Percentiles rank a stretch among this genome's conserved stretches.
Conservation (phyloP, 2,113 vertebrate genomes). For the Notechis scutatus region DNA sequence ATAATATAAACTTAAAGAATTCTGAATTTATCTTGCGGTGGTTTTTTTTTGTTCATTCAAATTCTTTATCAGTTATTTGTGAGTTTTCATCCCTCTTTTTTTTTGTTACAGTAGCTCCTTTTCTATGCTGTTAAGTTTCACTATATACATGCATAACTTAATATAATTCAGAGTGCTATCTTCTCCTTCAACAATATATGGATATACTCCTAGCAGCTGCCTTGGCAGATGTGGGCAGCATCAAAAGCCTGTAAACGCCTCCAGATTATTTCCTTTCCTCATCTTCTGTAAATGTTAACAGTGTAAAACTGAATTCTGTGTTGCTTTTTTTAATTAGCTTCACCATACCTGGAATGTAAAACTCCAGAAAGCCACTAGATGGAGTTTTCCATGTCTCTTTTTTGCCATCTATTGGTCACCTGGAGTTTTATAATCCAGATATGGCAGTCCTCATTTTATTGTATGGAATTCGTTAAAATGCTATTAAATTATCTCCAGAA, state of each 20-base stretch:
- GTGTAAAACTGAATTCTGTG: constrained; percentile 15
- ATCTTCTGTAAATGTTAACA: constrained; percentile 24
- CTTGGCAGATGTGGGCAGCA: neutral
- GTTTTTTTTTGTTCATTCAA: neutral
- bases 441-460: neutral
- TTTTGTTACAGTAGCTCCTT: neutral
- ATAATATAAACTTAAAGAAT: neutral
- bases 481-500: neutral
- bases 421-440: neutral
- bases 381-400: neutral
- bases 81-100: neutral
- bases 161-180: neutral
- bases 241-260: constrained; percentile 7
- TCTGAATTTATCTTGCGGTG: neutral
- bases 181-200: neutral
- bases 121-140: neutral
- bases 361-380: neutral
- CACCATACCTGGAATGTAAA: neutral
- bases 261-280: constrained; percentile 21
- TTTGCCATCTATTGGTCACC: neutral
- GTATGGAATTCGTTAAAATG: constrained; percentile 29
- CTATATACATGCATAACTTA: neutral
- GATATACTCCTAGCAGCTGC: neutral
- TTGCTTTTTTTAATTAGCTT: neutral
- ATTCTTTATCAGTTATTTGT: neutral